Evolutionary conservation across 2,888 invertebrate genomes (phyloP).

Genomic region (Ephialtes manifestator): DNA sequence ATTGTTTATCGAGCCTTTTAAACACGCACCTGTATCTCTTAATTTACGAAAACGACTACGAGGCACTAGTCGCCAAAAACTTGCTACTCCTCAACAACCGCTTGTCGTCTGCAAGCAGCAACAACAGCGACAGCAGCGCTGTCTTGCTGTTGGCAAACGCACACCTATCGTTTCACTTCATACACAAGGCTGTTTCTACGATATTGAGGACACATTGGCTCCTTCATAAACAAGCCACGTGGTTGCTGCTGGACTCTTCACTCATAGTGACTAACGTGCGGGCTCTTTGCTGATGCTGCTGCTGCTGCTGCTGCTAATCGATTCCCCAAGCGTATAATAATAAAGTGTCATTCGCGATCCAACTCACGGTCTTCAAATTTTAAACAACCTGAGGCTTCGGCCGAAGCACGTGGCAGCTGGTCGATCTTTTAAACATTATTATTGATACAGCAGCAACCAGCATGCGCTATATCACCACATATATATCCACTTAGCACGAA

Average conservation of each 20-base stretch:
- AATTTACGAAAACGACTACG: not conserved
- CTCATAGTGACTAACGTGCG: not conserved
- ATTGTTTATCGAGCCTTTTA: not conserved
- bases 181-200: not conserved
- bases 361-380: conserved; percentile 21
- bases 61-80: not conserved
- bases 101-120: conserved; percentile 22
- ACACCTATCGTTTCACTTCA: not conserved
- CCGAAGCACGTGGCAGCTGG: not conserved
- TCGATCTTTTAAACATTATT: not conserved
- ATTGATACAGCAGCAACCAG: not conserved
- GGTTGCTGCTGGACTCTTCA: not conserved
- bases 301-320: not conserved
- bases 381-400: not conserved
- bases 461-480: not conserved
- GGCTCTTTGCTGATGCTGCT: not conserved
- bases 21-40: not conserved
- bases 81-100: not conserved
- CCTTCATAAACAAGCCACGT: not conserved
- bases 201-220: not conserved
- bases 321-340: not conserved
- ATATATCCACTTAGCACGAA: no score
- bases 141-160: not conserved
- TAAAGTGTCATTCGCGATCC: conserved; percentile 13
- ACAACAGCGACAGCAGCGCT: not conserved